These are phyloP conservation scores for Ranitomeya variabilis DNA, from an alignment of 2,113 vertebrate genomes.

Conservation along the genomic window DNA sequence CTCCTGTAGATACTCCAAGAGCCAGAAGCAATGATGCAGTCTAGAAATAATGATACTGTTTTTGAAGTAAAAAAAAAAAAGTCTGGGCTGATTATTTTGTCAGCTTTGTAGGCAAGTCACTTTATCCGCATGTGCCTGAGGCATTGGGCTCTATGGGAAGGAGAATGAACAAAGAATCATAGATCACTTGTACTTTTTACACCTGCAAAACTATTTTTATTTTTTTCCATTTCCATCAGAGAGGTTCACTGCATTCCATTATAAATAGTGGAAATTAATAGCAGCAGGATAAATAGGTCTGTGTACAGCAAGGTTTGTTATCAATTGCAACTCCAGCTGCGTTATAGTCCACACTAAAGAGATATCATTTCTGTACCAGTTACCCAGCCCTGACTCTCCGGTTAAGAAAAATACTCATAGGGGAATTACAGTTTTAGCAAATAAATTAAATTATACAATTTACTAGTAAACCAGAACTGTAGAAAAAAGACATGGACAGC, in stretches of 20 bases:
- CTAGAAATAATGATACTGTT: conserved; percentile 20
- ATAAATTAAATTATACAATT: background rate
- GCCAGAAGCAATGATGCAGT: conserved; percentile 19
- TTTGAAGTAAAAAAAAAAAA: conserved; percentile 19
- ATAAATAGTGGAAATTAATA: background rate
- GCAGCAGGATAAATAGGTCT: background rate
- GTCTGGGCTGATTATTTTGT: conserved; percentile 33
- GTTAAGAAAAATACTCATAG: background rate
- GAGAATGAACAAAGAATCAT: background rate
- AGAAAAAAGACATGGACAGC: too few species aligned
- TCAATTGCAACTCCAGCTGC: background rate
- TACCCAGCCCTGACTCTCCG: background rate
- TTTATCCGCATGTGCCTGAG: conserved; percentile 25
- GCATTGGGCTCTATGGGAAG: conserved; percentile 10
- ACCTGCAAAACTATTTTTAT: background rate
- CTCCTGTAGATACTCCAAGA: conserved; percentile 2
- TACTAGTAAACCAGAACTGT: too few species aligned
- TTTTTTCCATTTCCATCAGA: background rate
- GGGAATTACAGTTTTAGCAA: background rate
- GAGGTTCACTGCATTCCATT: background rate
- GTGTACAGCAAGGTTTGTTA: background rate
- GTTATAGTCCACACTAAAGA: background rate
- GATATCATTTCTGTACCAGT: background rate
- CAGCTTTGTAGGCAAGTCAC: conserved; percentile 32
- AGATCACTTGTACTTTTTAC: conserved; percentile 19